A percentile compares a stretch with the other conserved stretches of the same genome.
phyloP scores from a whole-genome alignment of 2,113 vertebrate species.

The Lophius piscatorius region DNA sequence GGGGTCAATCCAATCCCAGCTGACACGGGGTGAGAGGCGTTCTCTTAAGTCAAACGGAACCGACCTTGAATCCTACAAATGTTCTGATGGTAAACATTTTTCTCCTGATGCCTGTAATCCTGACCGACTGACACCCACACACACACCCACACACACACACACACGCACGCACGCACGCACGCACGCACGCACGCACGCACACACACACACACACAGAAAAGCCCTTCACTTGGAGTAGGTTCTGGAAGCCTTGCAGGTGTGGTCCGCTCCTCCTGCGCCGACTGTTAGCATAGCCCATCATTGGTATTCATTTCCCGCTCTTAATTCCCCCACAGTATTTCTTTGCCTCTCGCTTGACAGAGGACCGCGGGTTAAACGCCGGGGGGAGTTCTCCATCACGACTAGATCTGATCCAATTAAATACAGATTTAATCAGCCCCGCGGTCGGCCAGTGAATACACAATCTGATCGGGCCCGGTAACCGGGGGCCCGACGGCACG shows the following conservation, averaged over 20 bases:
- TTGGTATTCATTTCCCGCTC: slow-evolving; percentile 78
- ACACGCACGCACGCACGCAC: slow-evolving; percentile 5
- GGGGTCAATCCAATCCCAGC: no score
- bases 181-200: slow-evolving; percentile 1
- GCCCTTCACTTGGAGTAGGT: slow-evolving; percentile 38
- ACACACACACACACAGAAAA: slow-evolving; percentile 27
- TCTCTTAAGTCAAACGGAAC: slow-evolving; percentile 23
- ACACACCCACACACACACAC: background rate
- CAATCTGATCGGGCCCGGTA: slow-evolving; percentile 66
- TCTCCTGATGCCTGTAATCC: slow-evolving; percentile 41
- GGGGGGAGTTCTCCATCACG: slow-evolving; percentile 79
- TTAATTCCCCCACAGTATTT: slow-evolving; percentile 72
- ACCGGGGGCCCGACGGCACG: slow-evolving; percentile 37
- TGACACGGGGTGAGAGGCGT: background rate
- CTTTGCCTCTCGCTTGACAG: slow-evolving; percentile 74
- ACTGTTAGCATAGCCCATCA: slow-evolving; percentile 73
- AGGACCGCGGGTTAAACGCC: slow-evolving; percentile 79
- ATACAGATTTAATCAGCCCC: slow-evolving; percentile 82
- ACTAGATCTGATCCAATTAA: slow-evolving; percentile 84
- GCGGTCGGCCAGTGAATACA: slow-evolving; percentile 66
- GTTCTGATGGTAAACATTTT: slow-evolving; percentile 8
- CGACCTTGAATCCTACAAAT: slow-evolving; percentile 56
- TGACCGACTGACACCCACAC: slow-evolving; percentile 19
- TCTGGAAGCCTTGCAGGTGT: slow-evolving; percentile 65
- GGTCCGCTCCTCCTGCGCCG: slow-evolving; percentile 63